These are phyloP conservation scores for Ephestia elutella DNA, from an alignment of 1,140 invertebrate genomes.

Conservation along the genomic window DNA sequence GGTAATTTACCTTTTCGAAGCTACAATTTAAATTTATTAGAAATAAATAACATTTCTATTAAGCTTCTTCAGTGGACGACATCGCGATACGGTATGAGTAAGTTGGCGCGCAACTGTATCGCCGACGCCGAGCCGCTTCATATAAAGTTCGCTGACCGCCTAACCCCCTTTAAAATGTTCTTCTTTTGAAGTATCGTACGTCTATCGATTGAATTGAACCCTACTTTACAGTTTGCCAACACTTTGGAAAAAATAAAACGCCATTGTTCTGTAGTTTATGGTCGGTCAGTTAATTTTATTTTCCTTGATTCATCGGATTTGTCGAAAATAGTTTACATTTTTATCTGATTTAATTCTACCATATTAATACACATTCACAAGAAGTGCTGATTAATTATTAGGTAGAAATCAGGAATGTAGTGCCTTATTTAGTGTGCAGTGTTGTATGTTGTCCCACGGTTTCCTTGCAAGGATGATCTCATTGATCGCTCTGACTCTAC, in stretches of 20 bases:
- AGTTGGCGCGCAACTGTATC: no score
- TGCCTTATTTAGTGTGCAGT: constrained; percentile 54
- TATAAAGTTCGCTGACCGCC: no score
- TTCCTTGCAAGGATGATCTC: constrained; percentile 66
- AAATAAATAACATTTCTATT: no score
- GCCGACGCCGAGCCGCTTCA: no score
- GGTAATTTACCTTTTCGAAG: no score
- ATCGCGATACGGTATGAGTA: no score
- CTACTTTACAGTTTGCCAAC: no score
- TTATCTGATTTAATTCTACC: not conserved
- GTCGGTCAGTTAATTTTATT: constrained; percentile 23
- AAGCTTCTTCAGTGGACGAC: no score
- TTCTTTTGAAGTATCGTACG: no score
- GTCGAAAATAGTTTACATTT: not conserved
- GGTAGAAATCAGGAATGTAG: constrained; percentile 50
- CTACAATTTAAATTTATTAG: no score
- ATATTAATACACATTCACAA: constrained; percentile 3
- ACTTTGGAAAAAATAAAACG: not conserved
- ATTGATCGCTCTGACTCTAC: constrained; percentile 70
- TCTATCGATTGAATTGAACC: not conserved
- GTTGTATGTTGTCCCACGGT: constrained; percentile 29
- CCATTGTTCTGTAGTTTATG: constrained; percentile 18
- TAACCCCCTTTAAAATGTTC: no score
- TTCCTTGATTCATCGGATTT: constrained; percentile 20
- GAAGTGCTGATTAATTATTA: constrained; percentile 20